Percentiles rank a stretch among this genome's conserved stretches.
Conservation (phyloP, 64 coral and sea anemone genomes). For the Stichodactyla mertensii region DNA sequence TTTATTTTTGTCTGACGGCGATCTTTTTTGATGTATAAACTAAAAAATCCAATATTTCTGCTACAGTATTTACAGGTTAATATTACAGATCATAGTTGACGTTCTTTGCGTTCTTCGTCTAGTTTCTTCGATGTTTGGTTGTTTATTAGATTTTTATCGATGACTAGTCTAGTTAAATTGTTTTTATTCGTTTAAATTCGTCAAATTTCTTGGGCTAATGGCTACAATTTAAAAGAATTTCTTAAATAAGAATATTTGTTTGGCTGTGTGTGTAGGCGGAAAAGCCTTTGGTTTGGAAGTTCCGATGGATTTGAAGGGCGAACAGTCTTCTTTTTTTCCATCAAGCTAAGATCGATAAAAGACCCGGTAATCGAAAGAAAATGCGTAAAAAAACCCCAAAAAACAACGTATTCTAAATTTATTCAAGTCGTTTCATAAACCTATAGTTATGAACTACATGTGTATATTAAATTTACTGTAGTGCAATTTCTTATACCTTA, state of each 20-base stretch:
- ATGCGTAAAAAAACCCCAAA: background rate
- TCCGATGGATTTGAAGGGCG: slow-evolving; percentile 10
- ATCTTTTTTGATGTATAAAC: background rate
- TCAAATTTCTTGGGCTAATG: background rate
- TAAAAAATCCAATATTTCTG: background rate
- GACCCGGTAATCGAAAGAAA: background rate
- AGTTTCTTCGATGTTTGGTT: background rate
- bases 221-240: background rate
- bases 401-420: background rate
- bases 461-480: background rate
- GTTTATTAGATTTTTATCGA: slow-evolving; percentile 4
- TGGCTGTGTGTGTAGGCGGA: background rate
- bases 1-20: background rate
- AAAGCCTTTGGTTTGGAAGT: background rate
- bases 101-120: slow-evolving; percentile 6
- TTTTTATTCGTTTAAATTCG: slow-evolving; percentile 4
- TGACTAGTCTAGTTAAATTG: background rate
- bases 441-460: background rate
- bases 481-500: background rate
- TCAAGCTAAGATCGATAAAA: background rate
- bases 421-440: background rate
- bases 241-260: background rate
- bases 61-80: background rate
- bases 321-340: background rate
- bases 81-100: slow-evolving; percentile 5